Evolutionary conservation across 2,888 invertebrate species (phyloP), one percentile per base, ranked within the genome.

Genomic region (Ormyrus rosae): DNA sequence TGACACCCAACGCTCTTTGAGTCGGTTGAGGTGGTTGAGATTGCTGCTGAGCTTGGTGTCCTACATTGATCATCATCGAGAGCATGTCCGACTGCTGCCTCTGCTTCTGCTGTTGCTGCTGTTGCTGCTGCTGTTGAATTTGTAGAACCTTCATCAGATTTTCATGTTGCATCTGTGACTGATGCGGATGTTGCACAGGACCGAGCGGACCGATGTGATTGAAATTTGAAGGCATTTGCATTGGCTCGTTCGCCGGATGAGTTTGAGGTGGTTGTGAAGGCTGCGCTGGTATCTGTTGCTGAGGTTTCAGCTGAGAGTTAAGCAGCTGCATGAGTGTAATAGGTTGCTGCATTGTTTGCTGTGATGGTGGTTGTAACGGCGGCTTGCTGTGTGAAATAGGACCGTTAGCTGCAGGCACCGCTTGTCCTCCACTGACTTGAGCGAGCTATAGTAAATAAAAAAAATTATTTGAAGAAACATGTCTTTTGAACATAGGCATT

Each of bases 391-490:
- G 90, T 53, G 90, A 86, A 83, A 91, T 88, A 68, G 92, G 91
- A 65, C 92, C 92, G 86, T 93, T 92, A 46, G 92, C 91, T 71
- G 94, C 94, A 81, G 94, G 91, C 80, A 94, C 93, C 82, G 93
- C 93, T 89, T 94, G 94, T 10, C 94, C 94, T 85, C 94, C 94
- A 67, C 93, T 93, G 85, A 94, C 94, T 90, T 95, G 94, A 89
- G 94, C 94, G 91, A 95, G 88, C 94, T 94, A 87, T 6, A 88
- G 4, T 34, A 34, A 34, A 65, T 53, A 10, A 13, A 6, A 83
- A 71, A 19, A 0, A 55, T 6, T 10, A 69, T 71, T 65, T 51
- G 60, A 11, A 56, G 8, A 46, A 45, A 34, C 3, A 4, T 34
- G 34, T 34, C 34, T 4, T 34, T 34, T 2, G 34, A 13, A 78